Percentiles rank a stretch among this genome's conserved stretches.
These are phyloP conservation scores for Hippasteria phrygiana DNA, from an alignment of 53 echinoderm and acorn worm species.

Conservation along the genomic window DNA sequence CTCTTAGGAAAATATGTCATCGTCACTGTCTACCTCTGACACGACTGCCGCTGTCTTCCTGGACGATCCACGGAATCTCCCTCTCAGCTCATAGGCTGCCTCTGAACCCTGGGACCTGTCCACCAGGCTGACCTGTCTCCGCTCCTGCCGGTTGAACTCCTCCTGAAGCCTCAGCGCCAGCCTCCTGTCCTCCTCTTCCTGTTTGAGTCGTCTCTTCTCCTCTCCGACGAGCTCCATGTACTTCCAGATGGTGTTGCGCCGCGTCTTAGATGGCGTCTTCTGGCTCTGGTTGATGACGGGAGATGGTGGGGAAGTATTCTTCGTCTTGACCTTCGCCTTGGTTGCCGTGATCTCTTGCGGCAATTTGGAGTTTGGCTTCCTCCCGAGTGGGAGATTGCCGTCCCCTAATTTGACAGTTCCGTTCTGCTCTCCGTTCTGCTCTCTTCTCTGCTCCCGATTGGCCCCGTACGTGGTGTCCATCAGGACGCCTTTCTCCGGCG, in stretches of 20 bases:
- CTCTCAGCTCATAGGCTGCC: conserved; percentile 82
- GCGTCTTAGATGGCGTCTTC: conserved; percentile 60
- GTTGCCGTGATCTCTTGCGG: conserved; percentile 8
- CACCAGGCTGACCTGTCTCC: conserved; percentile 40
- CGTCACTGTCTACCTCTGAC: conserved; percentile 47
- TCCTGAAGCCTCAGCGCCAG: conserved; percentile 86
- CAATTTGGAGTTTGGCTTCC: background rate
- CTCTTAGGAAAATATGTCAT: conserved; percentile 45
- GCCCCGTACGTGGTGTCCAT: conserved; percentile 28
- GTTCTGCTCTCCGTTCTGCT: background rate
- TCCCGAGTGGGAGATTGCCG: background rate
- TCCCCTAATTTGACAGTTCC: conserved; percentile 11
- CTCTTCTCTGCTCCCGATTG: conserved; percentile 37
- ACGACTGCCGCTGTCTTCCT: background rate
- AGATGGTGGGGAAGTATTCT: conserved; percentile 30
- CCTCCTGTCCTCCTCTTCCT: conserved; percentile 87
- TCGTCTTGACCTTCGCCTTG: conserved; percentile 33
- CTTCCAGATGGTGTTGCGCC: conserved; percentile 78
- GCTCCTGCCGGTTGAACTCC: conserved; percentile 80
- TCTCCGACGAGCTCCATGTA: conserved; percentile 88
- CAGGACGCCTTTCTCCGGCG: conserved; percentile 42
- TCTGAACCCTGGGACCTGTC: conserved; percentile 83
- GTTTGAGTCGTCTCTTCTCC: conserved; percentile 78
- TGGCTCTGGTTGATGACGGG: background rate
- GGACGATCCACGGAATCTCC: background rate